phyloP scores from a whole-genome alignment of 2,797 vertebrate genomes.

The Dendrocincla fuliginosa region DNA sequence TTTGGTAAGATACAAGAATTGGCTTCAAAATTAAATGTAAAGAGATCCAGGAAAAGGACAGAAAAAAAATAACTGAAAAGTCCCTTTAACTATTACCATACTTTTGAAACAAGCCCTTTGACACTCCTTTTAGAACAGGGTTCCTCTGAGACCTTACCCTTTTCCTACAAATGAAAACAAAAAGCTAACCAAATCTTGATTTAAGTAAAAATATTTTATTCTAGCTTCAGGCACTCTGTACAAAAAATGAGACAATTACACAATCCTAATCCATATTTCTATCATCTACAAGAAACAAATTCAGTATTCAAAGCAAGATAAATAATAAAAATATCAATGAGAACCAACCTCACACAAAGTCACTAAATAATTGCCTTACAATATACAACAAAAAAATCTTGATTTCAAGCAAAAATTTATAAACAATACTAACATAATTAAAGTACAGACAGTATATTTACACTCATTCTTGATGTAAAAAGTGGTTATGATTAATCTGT shows the following conservation, averaged over 20 bases:
- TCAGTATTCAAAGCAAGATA: not conserved
- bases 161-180: not conserved
- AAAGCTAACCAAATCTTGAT: not conserved
- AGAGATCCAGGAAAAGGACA: rapidly evolving
- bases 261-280: not conserved
- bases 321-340: not conserved
- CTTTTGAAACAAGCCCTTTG: not conserved
- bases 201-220: not conserved
- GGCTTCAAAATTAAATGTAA: not conserved
- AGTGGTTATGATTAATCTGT: not conserved
- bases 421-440: not conserved
- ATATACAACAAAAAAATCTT: not conserved
- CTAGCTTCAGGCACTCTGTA: not conserved
- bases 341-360: not conserved
- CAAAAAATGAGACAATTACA: not conserved
- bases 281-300: not conserved
- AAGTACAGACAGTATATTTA: not conserved
- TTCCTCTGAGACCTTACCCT: not conserved
- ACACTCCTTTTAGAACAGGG: not conserved
- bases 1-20: not conserved
- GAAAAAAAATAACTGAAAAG: not conserved
- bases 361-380: not conserved
- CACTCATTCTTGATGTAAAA: not conserved
- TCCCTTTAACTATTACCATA: not conserved
- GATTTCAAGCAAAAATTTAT: not conserved